Conservation (phyloP, 92 coral and sea anemone genomes). For the Umimayanthus chanpuru region DNA sequence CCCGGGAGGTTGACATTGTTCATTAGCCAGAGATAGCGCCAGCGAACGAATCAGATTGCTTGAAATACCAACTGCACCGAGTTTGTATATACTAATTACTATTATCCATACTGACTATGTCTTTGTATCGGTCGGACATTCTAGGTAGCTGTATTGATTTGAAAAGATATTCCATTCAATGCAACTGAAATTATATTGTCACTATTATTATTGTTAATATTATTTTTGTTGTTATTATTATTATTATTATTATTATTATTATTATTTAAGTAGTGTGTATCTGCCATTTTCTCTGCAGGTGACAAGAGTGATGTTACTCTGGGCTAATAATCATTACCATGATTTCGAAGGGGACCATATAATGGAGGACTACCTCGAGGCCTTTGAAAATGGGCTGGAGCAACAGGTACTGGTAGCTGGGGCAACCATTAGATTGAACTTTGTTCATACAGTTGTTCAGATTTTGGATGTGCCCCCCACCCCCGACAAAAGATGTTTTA, state of each 20-base stretch:
- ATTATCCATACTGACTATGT: not conserved
- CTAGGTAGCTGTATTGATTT: not conserved
- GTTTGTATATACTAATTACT: not conserved
- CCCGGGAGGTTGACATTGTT: no score
- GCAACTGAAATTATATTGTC: no score
- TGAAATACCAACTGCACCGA: no score
- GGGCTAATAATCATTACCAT: slow-evolving; percentile 94
- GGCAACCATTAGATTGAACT: not conserved
- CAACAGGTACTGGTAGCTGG: slow-evolving; percentile 63
- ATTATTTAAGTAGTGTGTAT: not conserved
- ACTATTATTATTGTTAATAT: no score
- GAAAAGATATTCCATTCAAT: no score
- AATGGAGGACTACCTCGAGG: slow-evolving; percentile 89
- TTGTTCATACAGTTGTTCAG: no score
- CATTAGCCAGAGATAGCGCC: no score
- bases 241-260: no score
- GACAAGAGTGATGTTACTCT: slow-evolving; percentile 94
- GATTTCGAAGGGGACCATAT: slow-evolving; percentile 88
- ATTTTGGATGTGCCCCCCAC: no score
- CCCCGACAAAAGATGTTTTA: no score
- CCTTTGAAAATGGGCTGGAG: slow-evolving; percentile 93
- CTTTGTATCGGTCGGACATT: not conserved
- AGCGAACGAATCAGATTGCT: no score
- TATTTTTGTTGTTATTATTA: no score
- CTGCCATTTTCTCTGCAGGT: slow-evolving; percentile 59